Conservation (phyloP, 2,113 vertebrate genomes). For the Sander lucioperca region DNA sequence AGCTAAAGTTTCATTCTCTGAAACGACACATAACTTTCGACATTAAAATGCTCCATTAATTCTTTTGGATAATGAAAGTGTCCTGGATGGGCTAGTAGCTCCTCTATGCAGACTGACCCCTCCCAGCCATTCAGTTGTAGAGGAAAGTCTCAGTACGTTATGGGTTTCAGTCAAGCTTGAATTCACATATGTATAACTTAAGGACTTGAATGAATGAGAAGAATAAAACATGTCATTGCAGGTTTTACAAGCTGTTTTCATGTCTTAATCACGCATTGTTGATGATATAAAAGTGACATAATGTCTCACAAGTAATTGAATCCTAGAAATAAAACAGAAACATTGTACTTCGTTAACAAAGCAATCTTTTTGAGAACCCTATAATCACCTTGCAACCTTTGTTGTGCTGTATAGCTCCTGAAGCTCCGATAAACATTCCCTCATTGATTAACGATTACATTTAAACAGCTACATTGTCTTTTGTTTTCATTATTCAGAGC, state of each 20-base stretch:
- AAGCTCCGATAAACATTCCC: constrained; percentile 12
- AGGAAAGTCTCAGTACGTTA: not conserved
- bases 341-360: not conserved
- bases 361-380: not conserved
- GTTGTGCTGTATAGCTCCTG: not conserved
- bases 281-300: not conserved
- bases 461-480: constrained; percentile 33
- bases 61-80: constrained; percentile 4
- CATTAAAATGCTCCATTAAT: constrained; percentile 33
- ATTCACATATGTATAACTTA: not conserved
- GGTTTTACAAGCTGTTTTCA: not conserved
- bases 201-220: not conserved
- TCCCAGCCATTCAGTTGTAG: not conserved
- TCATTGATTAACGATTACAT: constrained; percentile 48
- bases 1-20: constrained; percentile 8
- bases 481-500: constrained; percentile 33
- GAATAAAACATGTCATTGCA: not conserved
- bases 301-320: constrained; percentile 2
- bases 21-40: constrained; percentile 5
- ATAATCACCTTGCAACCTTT: not conserved
- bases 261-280: not conserved
- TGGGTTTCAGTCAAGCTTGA: constrained; percentile 8
- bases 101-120: not conserved
- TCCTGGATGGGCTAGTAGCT: constrained; percentile 9
- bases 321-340: not conserved